Percentiles rank a stretch among this genome's conserved stretches.
Evolutionary conservation across 2,888 invertebrate genomes (phyloP).

Genomic region (Chymomyza caudatula): DNA sequence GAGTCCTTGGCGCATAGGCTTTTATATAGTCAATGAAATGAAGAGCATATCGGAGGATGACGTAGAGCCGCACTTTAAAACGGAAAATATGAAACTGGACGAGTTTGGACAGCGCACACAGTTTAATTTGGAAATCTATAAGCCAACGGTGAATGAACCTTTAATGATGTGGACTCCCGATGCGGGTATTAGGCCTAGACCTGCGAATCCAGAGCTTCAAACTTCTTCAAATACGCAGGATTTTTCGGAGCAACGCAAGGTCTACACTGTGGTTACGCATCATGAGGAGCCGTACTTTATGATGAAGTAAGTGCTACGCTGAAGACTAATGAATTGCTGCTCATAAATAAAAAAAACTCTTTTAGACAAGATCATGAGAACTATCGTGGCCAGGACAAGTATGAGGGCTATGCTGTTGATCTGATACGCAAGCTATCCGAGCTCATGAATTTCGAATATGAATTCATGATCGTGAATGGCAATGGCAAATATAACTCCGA

Average conservation of each 20-base stretch:
- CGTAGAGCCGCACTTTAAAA: conserved; percentile 81
- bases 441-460: conserved; percentile 83
- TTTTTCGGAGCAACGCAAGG: conserved; percentile 81
- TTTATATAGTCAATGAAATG: conserved; percentile 83
- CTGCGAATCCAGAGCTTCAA: conserved; percentile 40
- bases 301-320: conserved; percentile 75
- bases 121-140: conserved; percentile 79
- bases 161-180: conserved; percentile 77
- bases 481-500: conserved; percentile 84
- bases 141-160: conserved; percentile 76
- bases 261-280: conserved; percentile 85
- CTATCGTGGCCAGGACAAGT: conserved; percentile 81
- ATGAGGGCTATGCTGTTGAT: conserved; percentile 94
- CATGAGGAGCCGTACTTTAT: conserved; percentile 87
- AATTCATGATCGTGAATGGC: conserved; percentile 85
- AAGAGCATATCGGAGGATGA: conserved; percentile 82
- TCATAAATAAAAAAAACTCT: conserved; percentile 62
- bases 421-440: conserved; percentile 89
- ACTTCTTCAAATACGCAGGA: conserved; percentile 73
- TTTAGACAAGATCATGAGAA: conserved; percentile 79
- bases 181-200: conserved; percentile 55
- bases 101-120: conserved; percentile 81
- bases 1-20: conserved; percentile 80
- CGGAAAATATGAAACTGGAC: conserved; percentile 79
- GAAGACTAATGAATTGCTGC: no score